These are phyloP conservation scores for Lutjanus argentimaculatus DNA, from an alignment of 2,797 vertebrate genomes.

Conservation along the genomic window DNA sequence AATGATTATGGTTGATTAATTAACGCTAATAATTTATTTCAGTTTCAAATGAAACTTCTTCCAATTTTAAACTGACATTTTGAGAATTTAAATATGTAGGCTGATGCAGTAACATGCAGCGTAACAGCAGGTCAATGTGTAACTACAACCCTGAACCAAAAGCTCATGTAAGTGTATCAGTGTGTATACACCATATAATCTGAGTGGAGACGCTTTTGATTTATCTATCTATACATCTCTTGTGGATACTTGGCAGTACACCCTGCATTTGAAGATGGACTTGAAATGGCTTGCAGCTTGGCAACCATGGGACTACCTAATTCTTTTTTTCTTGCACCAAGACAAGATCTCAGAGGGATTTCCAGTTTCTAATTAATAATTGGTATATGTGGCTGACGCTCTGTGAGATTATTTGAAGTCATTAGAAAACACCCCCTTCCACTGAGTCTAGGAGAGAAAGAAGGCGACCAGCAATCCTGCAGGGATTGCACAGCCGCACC, in stretches of 20 bases:
- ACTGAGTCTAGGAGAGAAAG: slow-evolving; percentile 66
- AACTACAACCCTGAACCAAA: not conserved
- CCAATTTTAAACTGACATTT: not conserved
- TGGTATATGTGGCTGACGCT: slow-evolving; percentile 76
- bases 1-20: not conserved
- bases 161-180: slow-evolving; percentile 6
- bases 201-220: slow-evolving; percentile 24
- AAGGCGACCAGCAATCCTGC: slow-evolving; percentile 69
- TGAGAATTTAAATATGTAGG: not conserved
- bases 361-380: slow-evolving; percentile 85
- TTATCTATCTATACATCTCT: slow-evolving; percentile 24
- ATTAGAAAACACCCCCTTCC: slow-evolving; percentile 77
- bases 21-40: not conserved
- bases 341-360: slow-evolving; percentile 72
- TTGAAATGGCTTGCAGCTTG: slow-evolving; percentile 47
- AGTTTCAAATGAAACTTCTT: not conserved
- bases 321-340: slow-evolving; percentile 51
- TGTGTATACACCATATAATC: slow-evolving; percentile 6
- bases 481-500: slow-evolving; percentile 73
- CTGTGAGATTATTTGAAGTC: slow-evolving; percentile 83
- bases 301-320: slow-evolving; percentile 38
- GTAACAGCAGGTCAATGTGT: not conserved
- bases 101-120: not conserved
- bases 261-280: slow-evolving; percentile 26
- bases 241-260: slow-evolving; percentile 33